A percentile compares a stretch with the other conserved stretches of the same genome.
These are phyloP conservation scores for Montipora foliosa DNA, from an alignment of 64 coral and sea anemone species.

Conservation along the genomic window DNA sequence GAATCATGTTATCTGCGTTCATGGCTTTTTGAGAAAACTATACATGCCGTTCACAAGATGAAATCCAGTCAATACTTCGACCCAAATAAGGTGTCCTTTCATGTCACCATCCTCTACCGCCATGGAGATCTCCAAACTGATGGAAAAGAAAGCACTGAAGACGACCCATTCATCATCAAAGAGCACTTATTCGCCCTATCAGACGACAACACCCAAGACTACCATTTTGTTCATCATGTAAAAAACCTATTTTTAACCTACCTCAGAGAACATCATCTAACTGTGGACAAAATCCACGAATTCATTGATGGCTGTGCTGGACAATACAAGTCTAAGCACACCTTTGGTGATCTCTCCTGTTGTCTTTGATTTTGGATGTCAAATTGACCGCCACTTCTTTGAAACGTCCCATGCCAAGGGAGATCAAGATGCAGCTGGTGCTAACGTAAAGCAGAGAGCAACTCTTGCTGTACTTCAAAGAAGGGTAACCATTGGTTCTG, in stretches of 20 bases:
- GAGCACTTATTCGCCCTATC: no score
- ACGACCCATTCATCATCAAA: no score
- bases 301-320: neutral
- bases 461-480: no score
- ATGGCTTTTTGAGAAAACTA: constrained; percentile 70
- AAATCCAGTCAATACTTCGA: constrained; percentile 53
- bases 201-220: no score
- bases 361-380: neutral
- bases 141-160: no score
- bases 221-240: neutral
- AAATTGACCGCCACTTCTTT: no score
- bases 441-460: no score
- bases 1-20: constrained; percentile 53
- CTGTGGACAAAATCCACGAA: constrained; percentile 37
- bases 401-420: no score
- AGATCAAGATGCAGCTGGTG: no score
- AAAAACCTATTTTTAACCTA: constrained; percentile 27
- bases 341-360: neutral
- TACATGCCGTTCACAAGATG: neutral
- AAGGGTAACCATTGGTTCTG: no score
- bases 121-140: no score
- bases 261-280: constrained; percentile 3
- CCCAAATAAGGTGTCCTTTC: constrained; percentile 16
- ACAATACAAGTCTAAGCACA: constrained; percentile 18
- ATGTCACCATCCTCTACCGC: constrained; percentile 38